A percentile compares a stretch with the other conserved stretches of the same genome.
These are phyloP conservation scores for Nesospiza acunhae DNA, from an alignment of 2,113 vertebrate genomes.

Conservation along the genomic window DNA sequence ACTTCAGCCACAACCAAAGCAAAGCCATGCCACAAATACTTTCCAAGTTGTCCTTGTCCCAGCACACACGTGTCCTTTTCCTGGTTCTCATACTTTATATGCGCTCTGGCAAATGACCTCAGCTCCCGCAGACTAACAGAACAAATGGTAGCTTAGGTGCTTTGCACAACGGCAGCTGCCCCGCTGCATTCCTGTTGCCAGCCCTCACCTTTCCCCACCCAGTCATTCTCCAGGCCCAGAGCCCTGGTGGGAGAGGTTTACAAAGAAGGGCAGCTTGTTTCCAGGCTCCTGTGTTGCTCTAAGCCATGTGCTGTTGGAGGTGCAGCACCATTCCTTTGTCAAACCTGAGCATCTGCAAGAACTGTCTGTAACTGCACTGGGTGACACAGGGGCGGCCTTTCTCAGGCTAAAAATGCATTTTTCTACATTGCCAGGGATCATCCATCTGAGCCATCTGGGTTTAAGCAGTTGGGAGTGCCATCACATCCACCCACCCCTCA, in stretches of 20 bases:
- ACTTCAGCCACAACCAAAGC: fast-evolving
- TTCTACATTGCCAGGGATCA: background rate
- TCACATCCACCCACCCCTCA: fast-evolving
- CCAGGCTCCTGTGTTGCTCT: background rate
- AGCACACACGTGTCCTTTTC: fast-evolving
- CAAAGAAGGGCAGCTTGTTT: background rate
- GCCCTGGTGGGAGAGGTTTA: fast-evolving
- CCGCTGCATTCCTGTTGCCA: background rate
- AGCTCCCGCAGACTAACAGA: background rate
- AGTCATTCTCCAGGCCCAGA: fast-evolving
- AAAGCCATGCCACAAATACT: background rate
- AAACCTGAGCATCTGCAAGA: background rate
- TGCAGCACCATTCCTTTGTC: background rate
- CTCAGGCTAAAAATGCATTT: background rate
- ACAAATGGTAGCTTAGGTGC: fast-evolving
- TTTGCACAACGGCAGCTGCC: background rate
- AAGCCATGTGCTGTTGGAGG: background rate
- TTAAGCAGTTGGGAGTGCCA: background rate
- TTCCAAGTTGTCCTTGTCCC: fast-evolving
- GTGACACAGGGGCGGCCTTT: fast-evolving
- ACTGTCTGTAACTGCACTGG: background rate
- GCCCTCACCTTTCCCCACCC: fast-evolving
- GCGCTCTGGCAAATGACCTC: fast-evolving
- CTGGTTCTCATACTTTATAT: background rate
- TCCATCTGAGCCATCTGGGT: no score